Conservation (phyloP, 2,113 vertebrate genomes). For the Butorides virescens region DNA sequence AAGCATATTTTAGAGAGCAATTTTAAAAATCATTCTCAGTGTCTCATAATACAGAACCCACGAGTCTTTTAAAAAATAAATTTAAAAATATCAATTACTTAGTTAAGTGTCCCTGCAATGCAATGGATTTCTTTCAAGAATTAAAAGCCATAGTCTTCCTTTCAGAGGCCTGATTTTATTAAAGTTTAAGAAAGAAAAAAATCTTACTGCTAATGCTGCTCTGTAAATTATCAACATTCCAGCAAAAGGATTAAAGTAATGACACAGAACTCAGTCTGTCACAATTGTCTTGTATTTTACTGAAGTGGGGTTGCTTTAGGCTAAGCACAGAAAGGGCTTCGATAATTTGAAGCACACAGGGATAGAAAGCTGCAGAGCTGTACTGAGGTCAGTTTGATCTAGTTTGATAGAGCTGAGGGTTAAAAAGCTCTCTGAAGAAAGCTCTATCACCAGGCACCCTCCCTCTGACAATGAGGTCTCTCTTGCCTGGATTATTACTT, state of each 20-base stretch:
- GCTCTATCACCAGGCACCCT: neutral
- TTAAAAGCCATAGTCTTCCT: neutral
- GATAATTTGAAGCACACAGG: neutral
- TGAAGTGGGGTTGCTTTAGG: neutral
- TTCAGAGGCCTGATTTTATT: neutral
- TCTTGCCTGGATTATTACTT: neutral
- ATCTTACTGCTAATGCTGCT: neutral
- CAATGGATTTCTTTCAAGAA: neutral
- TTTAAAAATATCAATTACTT: neutral
- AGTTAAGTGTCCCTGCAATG: neutral
- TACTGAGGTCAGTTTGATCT: neutral
- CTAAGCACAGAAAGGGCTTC: neutral
- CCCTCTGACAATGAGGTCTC: neutral
- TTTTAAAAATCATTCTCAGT: neutral
- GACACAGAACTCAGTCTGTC: neutral
- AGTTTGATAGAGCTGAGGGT: neutral
- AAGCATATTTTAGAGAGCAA: neutral
- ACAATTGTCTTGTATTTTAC: neutral
- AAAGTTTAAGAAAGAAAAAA: neutral
- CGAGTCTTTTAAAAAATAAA: neutral
- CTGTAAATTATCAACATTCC: rapidly evolving
- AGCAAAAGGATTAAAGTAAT: neutral
- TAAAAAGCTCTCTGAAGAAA: neutral
- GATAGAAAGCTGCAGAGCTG: neutral
- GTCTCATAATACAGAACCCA: neutral